phyloP scores from a whole-genome alignment of 2,888 invertebrate genomes.

The Hedychridium roseum region DNA sequence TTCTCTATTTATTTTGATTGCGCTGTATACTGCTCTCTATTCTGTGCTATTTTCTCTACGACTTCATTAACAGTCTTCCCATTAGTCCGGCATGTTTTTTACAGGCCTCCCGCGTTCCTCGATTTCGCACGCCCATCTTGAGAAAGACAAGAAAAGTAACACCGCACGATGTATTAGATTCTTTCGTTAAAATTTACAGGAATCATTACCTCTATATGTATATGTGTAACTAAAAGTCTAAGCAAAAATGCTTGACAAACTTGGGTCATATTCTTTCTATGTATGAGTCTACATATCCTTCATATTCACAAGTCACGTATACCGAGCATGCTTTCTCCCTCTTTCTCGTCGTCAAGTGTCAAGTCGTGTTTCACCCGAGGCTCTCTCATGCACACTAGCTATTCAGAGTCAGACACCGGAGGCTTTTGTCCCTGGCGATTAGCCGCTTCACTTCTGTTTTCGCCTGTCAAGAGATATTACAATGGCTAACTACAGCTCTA shows the following conservation, averaged over 20 bases:
- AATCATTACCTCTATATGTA: background rate
- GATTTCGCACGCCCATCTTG: constrained; percentile 56
- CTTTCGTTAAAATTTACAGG: background rate
- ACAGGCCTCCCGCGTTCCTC: constrained; percentile 56
- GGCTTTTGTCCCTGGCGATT: too few relatives aligned
- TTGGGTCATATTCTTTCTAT: background rate
- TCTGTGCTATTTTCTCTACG: constrained; percentile 24
- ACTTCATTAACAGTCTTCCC: constrained; percentile 19
- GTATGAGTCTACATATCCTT: background rate
- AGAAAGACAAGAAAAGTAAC: constrained; percentile 34
- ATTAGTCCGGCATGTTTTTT: constrained; percentile 59
- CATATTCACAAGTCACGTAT: background rate
- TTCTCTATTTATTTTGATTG: constrained; percentile 6
- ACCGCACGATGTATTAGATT: constrained; percentile 3
- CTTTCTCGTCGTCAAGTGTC: too few relatives aligned
- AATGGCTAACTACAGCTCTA: too few relatives aligned
- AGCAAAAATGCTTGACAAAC: background rate
- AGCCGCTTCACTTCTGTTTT: too few relatives aligned
- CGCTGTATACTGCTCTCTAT: constrained; percentile 19
- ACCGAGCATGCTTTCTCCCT: background rate
- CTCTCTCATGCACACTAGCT: too few relatives aligned
- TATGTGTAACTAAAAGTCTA: background rate
- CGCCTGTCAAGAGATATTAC: too few relatives aligned
- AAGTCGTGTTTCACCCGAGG: too few relatives aligned
- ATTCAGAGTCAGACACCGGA: too few relatives aligned